A percentile compares a stretch with the other conserved stretches of the same genome.
phyloP scores from a whole-genome alignment of 2,888 invertebrate genomes.

The Altica lythri region DNA sequence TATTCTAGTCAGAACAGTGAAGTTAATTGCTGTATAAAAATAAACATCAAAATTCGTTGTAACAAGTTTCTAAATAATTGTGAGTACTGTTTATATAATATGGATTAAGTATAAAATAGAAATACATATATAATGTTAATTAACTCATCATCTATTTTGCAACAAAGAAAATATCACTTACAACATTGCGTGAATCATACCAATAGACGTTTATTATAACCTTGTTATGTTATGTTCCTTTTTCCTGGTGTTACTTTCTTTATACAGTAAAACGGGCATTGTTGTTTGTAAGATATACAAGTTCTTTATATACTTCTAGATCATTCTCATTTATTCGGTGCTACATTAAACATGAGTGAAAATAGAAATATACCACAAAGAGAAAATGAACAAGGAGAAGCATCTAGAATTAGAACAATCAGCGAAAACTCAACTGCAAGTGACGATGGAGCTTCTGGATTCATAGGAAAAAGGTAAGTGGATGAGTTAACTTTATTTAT shows the following conservation, averaged over 20 bases:
- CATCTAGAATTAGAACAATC: slow-evolving; percentile 50
- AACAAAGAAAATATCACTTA: slow-evolving; percentile 16
- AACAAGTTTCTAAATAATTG: neutral
- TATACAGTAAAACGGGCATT: too few relatives aligned
- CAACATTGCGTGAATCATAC: slow-evolving; percentile 10
- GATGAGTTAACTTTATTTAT: slow-evolving; percentile 38
- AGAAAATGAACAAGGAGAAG: slow-evolving; percentile 37
- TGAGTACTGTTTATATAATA: too few relatives aligned
- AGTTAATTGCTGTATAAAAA: slow-evolving; percentile 3
- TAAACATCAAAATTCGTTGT: slow-evolving; percentile 30
- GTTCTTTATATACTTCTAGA: too few relatives aligned
- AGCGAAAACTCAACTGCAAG: slow-evolving; percentile 54
- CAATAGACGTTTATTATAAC: slow-evolving; percentile 14
- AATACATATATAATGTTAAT: neutral
- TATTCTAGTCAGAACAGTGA: slow-evolving; percentile 11
- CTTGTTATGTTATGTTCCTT: slow-evolving; percentile 18
- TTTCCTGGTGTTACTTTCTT: neutral
- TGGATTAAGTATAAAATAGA: too few relatives aligned
- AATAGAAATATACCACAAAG: slow-evolving; percentile 37
- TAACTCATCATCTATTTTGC: slow-evolving; percentile 4
- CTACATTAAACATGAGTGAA: slow-evolving; percentile 37
- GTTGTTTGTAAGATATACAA: too few relatives aligned
- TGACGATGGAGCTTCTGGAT: slow-evolving; percentile 50
- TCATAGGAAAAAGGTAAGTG: slow-evolving; percentile 47
- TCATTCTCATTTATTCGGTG: too few relatives aligned